These are phyloP conservation scores for Probaryconus sp. DNA, from an alignment of 1,140 invertebrate genomes.

Conservation along the genomic window DNA sequence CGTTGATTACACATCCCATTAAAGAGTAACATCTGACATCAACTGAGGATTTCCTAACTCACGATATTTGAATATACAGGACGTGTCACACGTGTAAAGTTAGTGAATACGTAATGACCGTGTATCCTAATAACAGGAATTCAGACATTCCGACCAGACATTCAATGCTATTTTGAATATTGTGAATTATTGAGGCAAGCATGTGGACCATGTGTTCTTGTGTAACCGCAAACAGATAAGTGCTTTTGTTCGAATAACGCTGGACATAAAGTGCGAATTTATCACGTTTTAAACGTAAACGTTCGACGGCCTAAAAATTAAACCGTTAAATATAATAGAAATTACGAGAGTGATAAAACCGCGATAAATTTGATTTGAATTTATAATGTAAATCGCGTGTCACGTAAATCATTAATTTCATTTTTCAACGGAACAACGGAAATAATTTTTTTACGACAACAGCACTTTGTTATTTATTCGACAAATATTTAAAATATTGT, in stretches of 20 bases:
- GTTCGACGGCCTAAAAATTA: too few species aligned
- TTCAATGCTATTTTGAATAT: constrained; percentile 47
- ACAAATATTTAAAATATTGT: constrained; percentile 31
- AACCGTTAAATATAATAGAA: too few species aligned
- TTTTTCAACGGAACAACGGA: too few species aligned
- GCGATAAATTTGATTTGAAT: too few species aligned
- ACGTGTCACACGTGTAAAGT: constrained; percentile 54
- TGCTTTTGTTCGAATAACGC: constrained; percentile 4
- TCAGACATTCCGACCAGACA: constrained; percentile 45
- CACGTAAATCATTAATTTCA: too few species aligned
- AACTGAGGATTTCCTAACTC: constrained; percentile 47
- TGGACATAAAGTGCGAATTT: neutral
- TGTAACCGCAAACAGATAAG: constrained; percentile 35
- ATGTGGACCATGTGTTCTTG: constrained; percentile 36
- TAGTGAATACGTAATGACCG: constrained; percentile 53
- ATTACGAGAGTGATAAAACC: too few species aligned
- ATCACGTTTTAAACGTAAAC: too few species aligned
- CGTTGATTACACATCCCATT: constrained; percentile 37
- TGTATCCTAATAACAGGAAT: constrained; percentile 56
- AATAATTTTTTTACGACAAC: too few species aligned
- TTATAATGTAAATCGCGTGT: too few species aligned
- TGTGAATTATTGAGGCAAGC: constrained; percentile 45
- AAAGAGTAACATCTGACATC: constrained; percentile 29
- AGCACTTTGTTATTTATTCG: too few species aligned
- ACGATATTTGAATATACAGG: constrained; percentile 50